phyloP scores from a whole-genome alignment of 1,140 invertebrate species.

The Steinernema khuongi region DNA sequence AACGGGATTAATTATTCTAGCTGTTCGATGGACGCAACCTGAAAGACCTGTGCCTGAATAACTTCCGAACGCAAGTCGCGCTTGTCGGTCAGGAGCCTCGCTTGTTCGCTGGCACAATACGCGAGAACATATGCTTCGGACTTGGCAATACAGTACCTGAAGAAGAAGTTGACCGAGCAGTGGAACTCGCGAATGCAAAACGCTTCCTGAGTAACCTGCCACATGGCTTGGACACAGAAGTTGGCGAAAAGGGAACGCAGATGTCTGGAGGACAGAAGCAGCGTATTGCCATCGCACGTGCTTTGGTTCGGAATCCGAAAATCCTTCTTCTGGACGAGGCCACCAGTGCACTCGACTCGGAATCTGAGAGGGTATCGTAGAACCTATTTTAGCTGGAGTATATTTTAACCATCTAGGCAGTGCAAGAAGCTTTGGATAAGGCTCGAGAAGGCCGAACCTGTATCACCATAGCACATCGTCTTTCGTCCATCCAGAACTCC shows the following conservation, averaged over 20 bases:
- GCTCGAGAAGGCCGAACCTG: constrained; percentile 59
- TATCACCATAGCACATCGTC: constrained; percentile 62
- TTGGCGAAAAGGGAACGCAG: constrained; percentile 56
- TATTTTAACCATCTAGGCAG: constrained; percentile 28
- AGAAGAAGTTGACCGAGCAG: constrained; percentile 61
- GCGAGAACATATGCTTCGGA: constrained; percentile 50
- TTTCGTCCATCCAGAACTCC: constrained; percentile 60
- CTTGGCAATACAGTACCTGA: constrained; percentile 28
- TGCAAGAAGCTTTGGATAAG: constrained; percentile 47
- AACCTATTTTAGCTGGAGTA: background rate
- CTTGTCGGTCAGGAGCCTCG: constrained; percentile 59
- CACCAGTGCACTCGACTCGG: constrained; percentile 57
- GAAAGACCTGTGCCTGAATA: constrained; percentile 24
- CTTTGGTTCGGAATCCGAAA: constrained; percentile 59
- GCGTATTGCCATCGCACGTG: constrained; percentile 61
- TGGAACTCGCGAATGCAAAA: constrained; percentile 71
- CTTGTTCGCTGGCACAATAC: constrained; percentile 57
- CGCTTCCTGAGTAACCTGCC: constrained; percentile 69
- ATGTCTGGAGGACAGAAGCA: constrained; percentile 61
- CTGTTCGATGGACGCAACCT: constrained; percentile 32
- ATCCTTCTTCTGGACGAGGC: constrained; percentile 62
- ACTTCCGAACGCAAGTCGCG: constrained; percentile 49
- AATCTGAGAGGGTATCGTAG: constrained; percentile 35
- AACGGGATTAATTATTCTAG: constrained; percentile 23
- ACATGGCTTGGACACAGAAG: constrained; percentile 56